A percentile compares a stretch with the other conserved stretches of the same genome.
Conservation (phyloP, 2,888 invertebrate species). For the Cataglyphis rosenhaueri region DNA sequence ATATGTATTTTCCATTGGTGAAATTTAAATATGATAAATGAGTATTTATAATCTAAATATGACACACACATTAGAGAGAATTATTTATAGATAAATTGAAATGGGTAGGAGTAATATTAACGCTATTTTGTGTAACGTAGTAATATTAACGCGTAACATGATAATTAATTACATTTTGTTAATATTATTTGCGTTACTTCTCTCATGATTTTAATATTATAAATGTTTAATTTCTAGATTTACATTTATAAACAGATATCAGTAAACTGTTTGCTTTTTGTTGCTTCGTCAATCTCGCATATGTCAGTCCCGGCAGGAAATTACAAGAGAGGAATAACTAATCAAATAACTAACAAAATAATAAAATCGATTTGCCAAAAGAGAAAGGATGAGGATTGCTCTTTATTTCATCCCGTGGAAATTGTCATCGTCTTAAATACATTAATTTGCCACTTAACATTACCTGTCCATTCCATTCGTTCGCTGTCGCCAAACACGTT, state of each 20-base stretch:
- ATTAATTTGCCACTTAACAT: constrained; percentile 35
- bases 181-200: background rate
- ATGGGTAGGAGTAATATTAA: background rate
- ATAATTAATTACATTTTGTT: constrained; percentile 3
- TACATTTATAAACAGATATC: background rate
- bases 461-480: constrained; percentile 2
- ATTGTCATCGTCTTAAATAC: constrained; percentile 32
- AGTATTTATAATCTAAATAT: background rate
- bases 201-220: constrained; percentile 1
- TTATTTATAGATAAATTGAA: background rate
- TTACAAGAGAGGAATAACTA: background rate
- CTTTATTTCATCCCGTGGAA: constrained; percentile 18
- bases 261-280: background rate
- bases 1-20: background rate
- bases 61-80: background rate
- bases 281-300: background rate
- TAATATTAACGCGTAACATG: background rate
- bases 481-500: constrained; percentile 30
- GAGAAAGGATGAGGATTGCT: background rate
- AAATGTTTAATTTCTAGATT: background rate
- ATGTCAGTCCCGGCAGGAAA: background rate
- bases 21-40: background rate
- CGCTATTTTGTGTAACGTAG: background rate
- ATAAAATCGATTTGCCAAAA: background rate
- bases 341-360: constrained; percentile 9